Evolutionary conservation across 1,140 invertebrate species (phyloP).

Genomic region (Cardiocondyla obscurior): DNA sequence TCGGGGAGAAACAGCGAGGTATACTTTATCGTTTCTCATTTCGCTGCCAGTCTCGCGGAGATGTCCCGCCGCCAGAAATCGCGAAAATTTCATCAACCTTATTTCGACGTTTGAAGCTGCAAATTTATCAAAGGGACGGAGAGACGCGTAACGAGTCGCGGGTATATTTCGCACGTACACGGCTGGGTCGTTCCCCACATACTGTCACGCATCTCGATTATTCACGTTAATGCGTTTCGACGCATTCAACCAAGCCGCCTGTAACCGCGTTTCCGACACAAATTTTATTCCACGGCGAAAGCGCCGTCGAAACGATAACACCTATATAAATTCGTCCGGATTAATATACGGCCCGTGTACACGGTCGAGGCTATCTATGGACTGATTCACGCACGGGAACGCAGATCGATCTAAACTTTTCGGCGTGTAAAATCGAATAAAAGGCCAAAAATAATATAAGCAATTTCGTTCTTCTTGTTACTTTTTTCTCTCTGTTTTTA

Average conservation of each 20-base stretch:
- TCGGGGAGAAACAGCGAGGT: not conserved
- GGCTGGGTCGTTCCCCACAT: not conserved
- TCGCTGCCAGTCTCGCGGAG: not conserved
- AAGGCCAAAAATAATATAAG: not conserved
- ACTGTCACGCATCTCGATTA: constrained; percentile 33
- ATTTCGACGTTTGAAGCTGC: not conserved
- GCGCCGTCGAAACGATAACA: constrained; percentile 31
- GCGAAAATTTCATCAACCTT: not conserved
- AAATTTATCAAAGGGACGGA: not conserved
- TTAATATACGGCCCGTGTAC: constrained; percentile 14
- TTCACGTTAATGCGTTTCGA: constrained; percentile 24
- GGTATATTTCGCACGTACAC: not conserved
- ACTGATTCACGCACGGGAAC: not conserved
- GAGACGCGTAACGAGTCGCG: not conserved
- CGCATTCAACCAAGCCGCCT: constrained; percentile 23
- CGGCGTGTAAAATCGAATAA: not conserved
- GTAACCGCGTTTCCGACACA: constrained; percentile 40
- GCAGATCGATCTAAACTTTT: constrained; percentile 5
- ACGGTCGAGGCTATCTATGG: constrained; percentile 6
- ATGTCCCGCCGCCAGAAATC: not conserved
- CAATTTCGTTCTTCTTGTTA: not conserved
- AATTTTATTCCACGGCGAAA: constrained; percentile 32
- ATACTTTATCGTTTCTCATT: not conserved
- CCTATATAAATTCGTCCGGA: constrained; percentile 26
- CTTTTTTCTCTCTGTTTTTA: too few species aligned